Percentiles rank a stretch among this genome's conserved stretches.
phyloP scores from a whole-genome alignment of 1,140 invertebrate genomes.

The Hylaeus anthracinus region DNA sequence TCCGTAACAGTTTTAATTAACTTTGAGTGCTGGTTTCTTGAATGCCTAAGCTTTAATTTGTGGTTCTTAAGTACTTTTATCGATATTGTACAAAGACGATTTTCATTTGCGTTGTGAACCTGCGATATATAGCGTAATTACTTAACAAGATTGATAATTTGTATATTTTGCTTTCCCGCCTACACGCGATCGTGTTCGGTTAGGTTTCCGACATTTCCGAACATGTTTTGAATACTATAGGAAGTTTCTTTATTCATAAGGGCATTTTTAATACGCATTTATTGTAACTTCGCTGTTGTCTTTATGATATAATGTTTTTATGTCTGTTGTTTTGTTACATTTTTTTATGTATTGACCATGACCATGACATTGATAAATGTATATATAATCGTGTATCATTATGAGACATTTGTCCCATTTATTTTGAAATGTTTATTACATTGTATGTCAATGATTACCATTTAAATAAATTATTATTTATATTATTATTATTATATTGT shows the following conservation, averaged over 20 bases:
- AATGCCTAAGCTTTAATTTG: not conserved
- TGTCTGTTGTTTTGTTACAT: not conserved
- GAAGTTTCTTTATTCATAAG: not conserved
- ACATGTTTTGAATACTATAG: not conserved
- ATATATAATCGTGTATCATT: not conserved
- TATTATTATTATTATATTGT: not conserved
- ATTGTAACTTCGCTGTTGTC: not conserved
- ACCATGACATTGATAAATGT: not conserved
- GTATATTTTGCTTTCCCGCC: slow-evolving; percentile 59
- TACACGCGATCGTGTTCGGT: slow-evolving; percentile 25
- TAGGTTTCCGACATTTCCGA: slow-evolving; percentile 34
- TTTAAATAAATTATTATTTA: not conserved
- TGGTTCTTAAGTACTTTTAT: not conserved
- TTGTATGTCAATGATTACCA: not conserved
- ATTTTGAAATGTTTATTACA: not conserved
- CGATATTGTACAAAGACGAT: not conserved
- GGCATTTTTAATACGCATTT: not conserved
- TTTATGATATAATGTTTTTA: not conserved
- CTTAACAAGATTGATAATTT: slow-evolving; percentile 8
- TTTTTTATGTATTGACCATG: not conserved
- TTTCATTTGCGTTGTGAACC: not conserved
- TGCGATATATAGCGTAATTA: slow-evolving; percentile 1
- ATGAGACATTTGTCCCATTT: not conserved
- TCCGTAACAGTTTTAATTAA: not conserved
- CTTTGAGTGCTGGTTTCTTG: not conserved